Base-by-base conservation (phyloP, 2,113 vertebrate species). In the Elephantulus edwardii region DNA sequence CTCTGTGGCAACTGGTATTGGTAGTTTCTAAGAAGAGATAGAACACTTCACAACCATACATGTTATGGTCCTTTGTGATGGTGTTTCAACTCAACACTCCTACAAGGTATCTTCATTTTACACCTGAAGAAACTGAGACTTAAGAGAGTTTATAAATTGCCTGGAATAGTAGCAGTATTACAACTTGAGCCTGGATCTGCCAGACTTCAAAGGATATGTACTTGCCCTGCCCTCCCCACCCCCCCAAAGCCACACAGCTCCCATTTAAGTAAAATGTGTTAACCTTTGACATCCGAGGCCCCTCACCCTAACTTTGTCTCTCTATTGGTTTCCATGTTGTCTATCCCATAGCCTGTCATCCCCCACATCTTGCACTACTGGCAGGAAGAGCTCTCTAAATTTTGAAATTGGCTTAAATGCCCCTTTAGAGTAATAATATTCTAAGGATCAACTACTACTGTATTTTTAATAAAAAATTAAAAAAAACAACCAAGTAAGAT, bases 211-310 rank as follows among this genome's bases (percentile, higher is more conserved):
- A 46, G 54, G 20, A 17, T 10, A 28, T 5, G 28, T 1, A 20
- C 38, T 74, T 46, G 11, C 2, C 8, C 30, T 64, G 78, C 48
- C n/a, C 19, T 33, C n/a, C n/a, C n/a, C n/a, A n/a, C n/a, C n/a
- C n/a, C n/a, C n/a, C n/a, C 46, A 91, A 64, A 81, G 60, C 5
- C 54, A 66, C 11, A 8, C 12, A 64, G 35, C 17, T 64, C 24
- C 6, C 6, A 28, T 54, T 54, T 38, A 48, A 24, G 46, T 46
- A 19, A 28, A 64, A 22, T 17, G 33, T 12, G 40, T 33, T n/a
- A 66, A 28, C 2, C 1, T 1, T 6, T n/a, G 2, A 1, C 3
- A 33, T 22, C 22, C 22, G 12, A 26, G 6, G 0, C 1, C 26
- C 11, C 40, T 58, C 20, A 16, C 38, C 17, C 11, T 72, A 56